Base-by-base conservation (phyloP, 2,113 vertebrate species). In the Ornithorhynchus anatinus region DNA sequence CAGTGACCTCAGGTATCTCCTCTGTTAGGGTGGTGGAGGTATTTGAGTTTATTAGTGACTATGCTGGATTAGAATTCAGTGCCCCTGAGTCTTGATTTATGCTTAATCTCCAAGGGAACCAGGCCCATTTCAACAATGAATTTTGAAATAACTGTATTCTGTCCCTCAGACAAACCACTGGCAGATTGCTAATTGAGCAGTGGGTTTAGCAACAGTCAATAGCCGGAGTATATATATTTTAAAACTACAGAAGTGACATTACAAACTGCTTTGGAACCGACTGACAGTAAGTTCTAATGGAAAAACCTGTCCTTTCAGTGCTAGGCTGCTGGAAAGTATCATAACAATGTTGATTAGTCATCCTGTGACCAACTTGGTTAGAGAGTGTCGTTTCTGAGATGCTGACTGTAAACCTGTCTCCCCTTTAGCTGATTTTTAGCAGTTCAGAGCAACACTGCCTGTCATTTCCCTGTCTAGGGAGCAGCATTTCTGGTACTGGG, bases 401-500 rank as follows among this genome's bases (percentile, higher is more conserved):
- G 25, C 44, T 64, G 50, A 64, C 32, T 36, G 5, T 36, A 5
- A 50, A 7, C 59, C 32, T 45, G 19, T 32, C 19, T 42, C 12
- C 4, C 43, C 1, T 6, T 25, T 39, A 31, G 51, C 35, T 43
- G 2, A 0, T 54, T 51, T 57, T n/a, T 40, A 71, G 60, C 78
- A 65, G 57, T 61, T 78, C 61, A 73, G n/a, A 17, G n/a, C 58
- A 53, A 70, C 36, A 58, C 63, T 22, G 14, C 67, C 53, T 60
- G 51, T 6, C 27, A 70, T 57, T 50, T 59, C 33, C 45, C 65
- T 54, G 59, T 65, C 40, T 78, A 65, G 48, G 47, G 70, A 52
- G 65, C 31, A 42, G 8, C 31, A 10, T 67, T 44, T 64, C 42
- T 57, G 43, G 53, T 59, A 31, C 37, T 31, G 45, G 61, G 50